These are phyloP conservation scores for Xenus cinereus DNA, from an alignment of 2,113 vertebrate genomes.

Conservation along the genomic window DNA sequence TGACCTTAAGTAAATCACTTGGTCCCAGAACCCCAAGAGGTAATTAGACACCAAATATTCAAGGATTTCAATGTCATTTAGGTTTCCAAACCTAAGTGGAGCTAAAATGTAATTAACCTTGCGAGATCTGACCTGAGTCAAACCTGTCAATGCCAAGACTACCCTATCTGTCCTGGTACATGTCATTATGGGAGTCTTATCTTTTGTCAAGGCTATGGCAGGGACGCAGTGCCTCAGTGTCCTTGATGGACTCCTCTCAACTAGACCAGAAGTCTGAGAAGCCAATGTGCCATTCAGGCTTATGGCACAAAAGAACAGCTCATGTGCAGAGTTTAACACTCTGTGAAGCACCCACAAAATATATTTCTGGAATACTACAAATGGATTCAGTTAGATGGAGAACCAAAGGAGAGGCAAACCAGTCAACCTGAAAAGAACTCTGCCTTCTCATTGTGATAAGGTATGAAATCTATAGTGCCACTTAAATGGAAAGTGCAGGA, in stretches of 20 bases:
- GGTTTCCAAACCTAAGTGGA: neutral
- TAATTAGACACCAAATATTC: neutral
- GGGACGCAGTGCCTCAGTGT: neutral
- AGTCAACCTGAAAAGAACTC: neutral
- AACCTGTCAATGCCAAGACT: neutral
- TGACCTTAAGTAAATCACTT: neutral
- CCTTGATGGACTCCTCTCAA: neutral
- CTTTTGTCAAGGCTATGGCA: neutral
- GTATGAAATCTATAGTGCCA: neutral
- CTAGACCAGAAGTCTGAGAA: neutral
- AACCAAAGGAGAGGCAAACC: neutral
- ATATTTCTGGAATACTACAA: neutral
- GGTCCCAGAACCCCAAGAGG: neutral
- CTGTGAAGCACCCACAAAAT: neutral
- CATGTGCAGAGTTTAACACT: neutral
- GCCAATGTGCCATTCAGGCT: neutral
- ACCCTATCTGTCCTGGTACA: accelerated
- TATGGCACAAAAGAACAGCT: neutral
- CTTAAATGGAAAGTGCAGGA: neutral
- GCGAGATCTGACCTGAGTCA: neutral
- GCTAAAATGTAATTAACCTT: neutral
- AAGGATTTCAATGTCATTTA: neutral
- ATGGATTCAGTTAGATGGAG: neutral
- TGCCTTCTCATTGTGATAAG: neutral
- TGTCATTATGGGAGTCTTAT: neutral